A percentile compares a stretch with the other conserved stretches of the same genome.
Conservation (phyloP, 2,113 vertebrate genomes). For the Amphiprion percula region DNA sequence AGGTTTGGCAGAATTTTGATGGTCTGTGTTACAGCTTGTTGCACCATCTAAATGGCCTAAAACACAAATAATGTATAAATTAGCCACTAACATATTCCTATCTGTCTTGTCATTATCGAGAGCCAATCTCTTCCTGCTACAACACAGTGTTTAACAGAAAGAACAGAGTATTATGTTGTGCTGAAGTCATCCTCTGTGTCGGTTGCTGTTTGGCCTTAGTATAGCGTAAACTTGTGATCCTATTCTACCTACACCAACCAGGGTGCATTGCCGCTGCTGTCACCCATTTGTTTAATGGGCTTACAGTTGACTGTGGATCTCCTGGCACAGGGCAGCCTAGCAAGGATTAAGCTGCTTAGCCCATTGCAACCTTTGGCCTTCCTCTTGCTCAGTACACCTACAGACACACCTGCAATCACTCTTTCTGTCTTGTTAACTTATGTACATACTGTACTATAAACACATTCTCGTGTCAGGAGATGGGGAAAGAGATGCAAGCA, state of each 20-base stretch:
- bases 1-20: not conserved
- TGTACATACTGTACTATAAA: not conserved
- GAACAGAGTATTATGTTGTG: not conserved
- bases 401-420: not conserved
- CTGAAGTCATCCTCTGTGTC: not conserved
- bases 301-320: conserved; percentile 47
- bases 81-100: not conserved
- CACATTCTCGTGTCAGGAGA: not conserved
- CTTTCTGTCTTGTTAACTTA: conserved; percentile 13
- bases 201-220: not conserved
- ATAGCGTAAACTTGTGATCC: not conserved
- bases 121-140: not conserved
- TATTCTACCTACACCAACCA: conserved; percentile 16
- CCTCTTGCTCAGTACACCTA: not conserved
- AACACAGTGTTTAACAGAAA: not conserved
- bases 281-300: conserved; percentile 59
- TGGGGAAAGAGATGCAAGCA: not conserved
- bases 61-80: not conserved
- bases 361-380: conserved; percentile 47
- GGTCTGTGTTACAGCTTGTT: not conserved
- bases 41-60: not conserved
- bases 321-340: conserved; percentile 39
- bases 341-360: conserved; percentile 64
- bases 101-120: not conserved
- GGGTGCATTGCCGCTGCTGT: conserved; percentile 21